Evolutionary conservation across 2,797 vertebrate species (phyloP), one percentile per base, ranked within the genome.

Genomic region (Petrocephalus sullivani): DNA sequence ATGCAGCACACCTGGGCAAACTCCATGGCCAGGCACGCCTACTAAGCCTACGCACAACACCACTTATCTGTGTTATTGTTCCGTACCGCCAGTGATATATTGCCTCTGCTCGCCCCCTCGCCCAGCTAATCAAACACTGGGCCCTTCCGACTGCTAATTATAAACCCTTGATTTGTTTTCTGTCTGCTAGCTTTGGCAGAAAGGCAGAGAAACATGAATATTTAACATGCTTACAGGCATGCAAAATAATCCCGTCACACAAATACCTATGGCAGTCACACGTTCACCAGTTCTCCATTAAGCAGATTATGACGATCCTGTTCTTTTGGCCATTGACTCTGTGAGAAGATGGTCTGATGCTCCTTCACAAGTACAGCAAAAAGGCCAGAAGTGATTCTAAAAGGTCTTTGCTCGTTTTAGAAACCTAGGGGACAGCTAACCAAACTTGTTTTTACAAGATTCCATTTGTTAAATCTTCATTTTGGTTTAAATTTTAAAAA

Each of bases 121-220:
- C 14, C 53, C 84, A 28, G 60, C 84, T 86, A 86, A 58, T 28
- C 84, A 86, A 60, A 86, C 84, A 86, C 54, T 37, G 6, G 16
- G 16, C 12, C 49, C 53, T 85, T 56, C 51, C 23, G 53, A 19
- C 84, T n/a, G 54, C 54, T 86, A 58, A 86, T 41, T 86, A 60
- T 41, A 86, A 16, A 54, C 54, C 23, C 0, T 23, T 12, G 7
- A 60, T 58, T 58, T 86, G 53, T 19, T 60, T 85, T 58, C 12
- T n/a, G 46, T 83, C 81, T 54, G 81, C 16, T 51, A 23, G 41
- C 10, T n/a, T 83, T 53, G 46, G 19, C 41, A 83, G 14, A 23
- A 21, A 51, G 41, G 37, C 41, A 53, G 1, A 82, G 46, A 53
- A 83, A 41, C 49, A 53, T 51, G 78, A 21, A 83, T 23, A 51